phyloP scores from a whole-genome alignment of 2,113 vertebrate genomes.

The Dasyprocta punctata region DNA sequence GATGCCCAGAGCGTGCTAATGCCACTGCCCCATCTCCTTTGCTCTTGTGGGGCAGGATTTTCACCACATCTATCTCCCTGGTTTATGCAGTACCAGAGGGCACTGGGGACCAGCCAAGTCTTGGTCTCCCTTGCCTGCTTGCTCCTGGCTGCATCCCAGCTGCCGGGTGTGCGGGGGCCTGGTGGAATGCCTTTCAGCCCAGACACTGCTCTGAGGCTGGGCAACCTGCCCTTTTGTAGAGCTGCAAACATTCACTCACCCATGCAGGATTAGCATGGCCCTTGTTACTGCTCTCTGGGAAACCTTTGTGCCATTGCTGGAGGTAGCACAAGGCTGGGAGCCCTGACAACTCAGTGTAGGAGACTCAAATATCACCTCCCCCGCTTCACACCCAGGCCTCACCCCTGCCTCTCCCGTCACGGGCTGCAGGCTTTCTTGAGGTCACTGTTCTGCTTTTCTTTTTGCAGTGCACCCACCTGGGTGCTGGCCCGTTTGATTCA shows the following conservation, averaged over 20 bases:
- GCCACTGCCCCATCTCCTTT: slow-evolving; percentile 3
- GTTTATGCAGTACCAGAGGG: slow-evolving; percentile 51
- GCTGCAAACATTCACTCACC: slow-evolving; percentile 69
- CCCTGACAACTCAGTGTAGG: not conserved
- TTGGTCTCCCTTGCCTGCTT: not conserved
- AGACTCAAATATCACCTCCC: not conserved
- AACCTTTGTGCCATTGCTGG: slow-evolving; percentile 65
- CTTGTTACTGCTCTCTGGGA: slow-evolving; percentile 78
- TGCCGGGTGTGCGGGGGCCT: not conserved
- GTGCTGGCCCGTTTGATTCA: not conserved
- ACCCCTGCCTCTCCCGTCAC: not conserved
- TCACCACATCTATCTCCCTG: not conserved
- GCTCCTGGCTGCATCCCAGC: not conserved
- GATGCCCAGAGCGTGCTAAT: slow-evolving; percentile 71
- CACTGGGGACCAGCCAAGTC: not conserved
- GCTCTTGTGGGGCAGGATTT: slow-evolving; percentile 44
- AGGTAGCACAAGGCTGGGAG: not conserved
- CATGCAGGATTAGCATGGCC: slow-evolving; percentile 62
- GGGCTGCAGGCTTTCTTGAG: not conserved
- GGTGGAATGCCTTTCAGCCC: not conserved
- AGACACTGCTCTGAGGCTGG: slow-evolving; percentile 51
- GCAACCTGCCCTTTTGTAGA: slow-evolving; percentile 71
- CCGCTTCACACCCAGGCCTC: not conserved
- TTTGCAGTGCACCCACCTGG: not conserved
- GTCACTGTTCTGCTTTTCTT: not conserved